phyloP scores from a whole-genome alignment of 2,797 vertebrate species.

The Glossophaga mutica region DNA sequence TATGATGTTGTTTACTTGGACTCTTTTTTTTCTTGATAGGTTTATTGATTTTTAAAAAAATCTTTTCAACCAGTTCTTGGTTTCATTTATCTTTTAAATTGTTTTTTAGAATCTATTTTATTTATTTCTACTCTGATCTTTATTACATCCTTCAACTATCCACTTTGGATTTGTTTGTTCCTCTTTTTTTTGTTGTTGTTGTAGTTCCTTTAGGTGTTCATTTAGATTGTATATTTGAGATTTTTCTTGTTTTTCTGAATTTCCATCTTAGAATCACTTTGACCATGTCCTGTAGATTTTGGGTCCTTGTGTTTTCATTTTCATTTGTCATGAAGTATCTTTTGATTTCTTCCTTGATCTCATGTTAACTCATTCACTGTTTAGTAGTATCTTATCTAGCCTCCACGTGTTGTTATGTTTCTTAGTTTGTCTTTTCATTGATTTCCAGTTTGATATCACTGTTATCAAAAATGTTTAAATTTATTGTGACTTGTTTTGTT shows the following conservation, averaged over 20 bases:
- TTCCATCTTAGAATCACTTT: not conserved
- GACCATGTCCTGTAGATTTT: not conserved
- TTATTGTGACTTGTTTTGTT: not conserved
- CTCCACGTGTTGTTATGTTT: not conserved
- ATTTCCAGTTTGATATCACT: not conserved
- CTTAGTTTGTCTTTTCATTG: not conserved
- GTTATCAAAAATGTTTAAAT: not conserved
- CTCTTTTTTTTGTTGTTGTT: not conserved
- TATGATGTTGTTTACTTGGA: not conserved
- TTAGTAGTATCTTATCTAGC: not conserved
- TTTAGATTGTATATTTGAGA: not conserved
- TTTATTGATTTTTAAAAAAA: not conserved
- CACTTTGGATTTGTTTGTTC: not conserved
- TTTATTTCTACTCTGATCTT: not conserved
- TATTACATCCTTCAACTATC: not conserved
- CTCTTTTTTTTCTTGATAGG: not conserved
- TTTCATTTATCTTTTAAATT: not conserved
- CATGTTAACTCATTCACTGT: not conserved
- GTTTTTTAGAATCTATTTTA: not conserved
- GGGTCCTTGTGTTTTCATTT: not conserved
- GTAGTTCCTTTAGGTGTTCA: not conserved
- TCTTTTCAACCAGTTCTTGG: not conserved
- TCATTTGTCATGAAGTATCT: not conserved
- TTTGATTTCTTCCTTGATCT: not conserved
- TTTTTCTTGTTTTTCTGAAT: not conserved